phyloP scores from a whole-genome alignment of 2,797 vertebrate genomes.

The Centroberyx gerrardi region DNA sequence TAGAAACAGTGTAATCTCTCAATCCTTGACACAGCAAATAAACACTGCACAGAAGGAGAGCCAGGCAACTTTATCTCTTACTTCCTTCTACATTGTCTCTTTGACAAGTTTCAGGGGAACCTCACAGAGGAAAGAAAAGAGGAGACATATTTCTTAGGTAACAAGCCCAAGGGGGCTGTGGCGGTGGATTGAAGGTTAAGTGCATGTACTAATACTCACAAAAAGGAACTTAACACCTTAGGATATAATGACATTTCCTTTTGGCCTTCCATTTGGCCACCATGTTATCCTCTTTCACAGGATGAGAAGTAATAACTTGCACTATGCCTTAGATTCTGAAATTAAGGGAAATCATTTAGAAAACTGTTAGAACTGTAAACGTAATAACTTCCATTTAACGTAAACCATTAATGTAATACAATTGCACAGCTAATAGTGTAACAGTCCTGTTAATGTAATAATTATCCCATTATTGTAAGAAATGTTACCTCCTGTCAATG shows the following conservation, averaged over 20 bases:
- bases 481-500: too few relatives aligned
- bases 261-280: slow-evolving; percentile 48
- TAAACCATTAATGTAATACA: neutral
- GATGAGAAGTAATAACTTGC: neutral
- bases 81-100: slow-evolving; percentile 88
- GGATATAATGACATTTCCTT: slow-evolving; percentile 68
- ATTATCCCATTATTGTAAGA: too few relatives aligned
- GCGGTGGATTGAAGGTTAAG: slow-evolving; percentile 83
- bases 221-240: slow-evolving; percentile 79
- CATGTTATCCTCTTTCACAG: slow-evolving; percentile 48
- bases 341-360: neutral
- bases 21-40: slow-evolving; percentile 91
- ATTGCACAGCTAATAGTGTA: too few relatives aligned
- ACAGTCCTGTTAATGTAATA: too few relatives aligned
- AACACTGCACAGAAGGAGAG: slow-evolving; percentile 83
- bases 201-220: slow-evolving; percentile 76
- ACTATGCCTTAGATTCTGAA: neutral
- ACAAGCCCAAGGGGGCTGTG: slow-evolving; percentile 75
- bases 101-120: slow-evolving; percentile 83
- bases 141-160: slow-evolving; percentile 79
- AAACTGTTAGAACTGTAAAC: too few relatives aligned
- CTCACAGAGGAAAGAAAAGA: slow-evolving; percentile 68
- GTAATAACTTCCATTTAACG: neutral
- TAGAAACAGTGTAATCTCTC: slow-evolving; percentile 89
- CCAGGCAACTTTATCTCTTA: slow-evolving; percentile 87